phyloP scores from a whole-genome alignment of 1,140 invertebrate species.

The Leptoteleia sp. region DNA sequence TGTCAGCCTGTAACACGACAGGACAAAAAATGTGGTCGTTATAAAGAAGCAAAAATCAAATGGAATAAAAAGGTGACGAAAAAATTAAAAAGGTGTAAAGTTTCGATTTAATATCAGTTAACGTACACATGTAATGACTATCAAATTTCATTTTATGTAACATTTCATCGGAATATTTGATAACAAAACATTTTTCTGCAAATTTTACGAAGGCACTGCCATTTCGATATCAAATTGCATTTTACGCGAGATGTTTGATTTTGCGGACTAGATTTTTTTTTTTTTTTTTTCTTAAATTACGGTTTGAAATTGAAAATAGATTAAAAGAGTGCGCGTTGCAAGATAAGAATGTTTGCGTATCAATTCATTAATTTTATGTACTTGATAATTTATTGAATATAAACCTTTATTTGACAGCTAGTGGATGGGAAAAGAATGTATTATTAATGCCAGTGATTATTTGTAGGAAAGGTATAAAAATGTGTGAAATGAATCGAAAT shows the following conservation, averaged over 20 bases:
- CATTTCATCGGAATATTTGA: conserved; percentile 8
- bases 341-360: too few species aligned
- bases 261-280: not conserved
- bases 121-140: conserved; percentile 17
- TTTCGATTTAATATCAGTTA: conserved; percentile 18
- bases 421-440: too few species aligned
- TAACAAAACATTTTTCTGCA: conserved; percentile 10
- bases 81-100: conserved; percentile 16
- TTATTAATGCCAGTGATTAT: too few species aligned
- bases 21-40: not conserved
- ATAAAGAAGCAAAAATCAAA: conserved; percentile 1
- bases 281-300: too few species aligned
- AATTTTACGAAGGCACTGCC: conserved; percentile 1
- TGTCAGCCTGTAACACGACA: not conserved
- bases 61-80: not conserved
- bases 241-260: not conserved
- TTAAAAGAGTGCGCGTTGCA: too few species aligned
- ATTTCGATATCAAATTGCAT: conserved; percentile 6
- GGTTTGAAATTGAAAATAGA: too few species aligned
- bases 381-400: too few species aligned
- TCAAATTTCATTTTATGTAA: conserved; percentile 29
- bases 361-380: too few species aligned
- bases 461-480: too few species aligned
- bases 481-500: too few species aligned
- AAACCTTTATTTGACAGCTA: too few species aligned